Evolutionary conservation across 2,888 invertebrate species (phyloP).

Genomic region (Cheilosia urbana): DNA sequence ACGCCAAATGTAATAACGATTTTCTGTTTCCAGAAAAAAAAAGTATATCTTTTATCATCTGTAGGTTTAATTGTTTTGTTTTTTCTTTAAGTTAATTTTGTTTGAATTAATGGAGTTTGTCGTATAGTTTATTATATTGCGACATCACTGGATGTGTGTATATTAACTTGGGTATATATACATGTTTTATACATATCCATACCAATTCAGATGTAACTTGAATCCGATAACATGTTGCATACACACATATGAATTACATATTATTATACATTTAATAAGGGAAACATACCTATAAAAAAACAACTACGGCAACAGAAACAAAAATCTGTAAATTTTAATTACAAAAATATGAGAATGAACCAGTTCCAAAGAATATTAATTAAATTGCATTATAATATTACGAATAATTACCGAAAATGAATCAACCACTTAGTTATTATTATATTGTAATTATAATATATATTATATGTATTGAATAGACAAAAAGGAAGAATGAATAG

Average conservation of each 20-base stretch:
- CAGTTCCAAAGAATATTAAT: constrained; percentile 59
- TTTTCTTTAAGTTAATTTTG: background rate
- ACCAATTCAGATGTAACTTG: constrained; percentile 11
- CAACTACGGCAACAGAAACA: background rate
- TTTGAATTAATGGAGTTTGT: constrained; percentile 1
- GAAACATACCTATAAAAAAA: constrained; percentile 2
- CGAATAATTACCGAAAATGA: constrained; percentile 28
- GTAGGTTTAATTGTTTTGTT: constrained; percentile 1
- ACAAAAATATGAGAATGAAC: constrained; percentile 36
- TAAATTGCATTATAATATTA: constrained; percentile 40
- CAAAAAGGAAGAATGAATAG: constrained; percentile 24
- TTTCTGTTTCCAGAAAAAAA: constrained; percentile 7
- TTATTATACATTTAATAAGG: constrained; percentile 16
- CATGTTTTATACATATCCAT: constrained; percentile 12
- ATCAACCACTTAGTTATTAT: constrained; percentile 49
- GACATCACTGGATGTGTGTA: constrained; percentile 10
- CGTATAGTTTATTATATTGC: constrained; percentile 18
- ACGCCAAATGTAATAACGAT: constrained; percentile 33
- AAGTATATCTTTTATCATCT: background rate
- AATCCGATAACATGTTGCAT: constrained; percentile 20
- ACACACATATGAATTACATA: constrained; percentile 23
- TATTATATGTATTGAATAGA: constrained; percentile 15
- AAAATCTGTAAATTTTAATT: constrained; percentile 18
- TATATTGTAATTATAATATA: constrained; percentile 47
- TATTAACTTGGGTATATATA: constrained; percentile 23